These are phyloP conservation scores for Zoanthus solanderi DNA, from an alignment of 92 coral and sea anemone genomes.

Conservation along the genomic window DNA sequence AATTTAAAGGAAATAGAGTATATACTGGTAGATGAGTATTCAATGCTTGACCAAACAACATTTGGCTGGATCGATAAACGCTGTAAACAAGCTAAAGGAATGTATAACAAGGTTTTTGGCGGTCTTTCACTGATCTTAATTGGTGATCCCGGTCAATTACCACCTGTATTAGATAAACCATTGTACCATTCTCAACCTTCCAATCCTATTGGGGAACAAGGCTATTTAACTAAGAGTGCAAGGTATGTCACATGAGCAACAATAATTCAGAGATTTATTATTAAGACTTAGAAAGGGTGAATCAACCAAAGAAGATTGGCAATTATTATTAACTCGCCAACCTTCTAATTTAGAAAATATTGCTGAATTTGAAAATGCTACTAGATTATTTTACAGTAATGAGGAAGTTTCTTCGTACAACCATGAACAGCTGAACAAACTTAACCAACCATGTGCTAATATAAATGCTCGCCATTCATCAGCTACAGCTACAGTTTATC, in stretches of 20 bases:
- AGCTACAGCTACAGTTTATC: neutral
- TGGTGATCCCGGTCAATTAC: conserved; percentile 49
- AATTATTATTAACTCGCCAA: conserved; percentile 57
- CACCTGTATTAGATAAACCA: conserved; percentile 58
- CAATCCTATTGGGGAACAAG: conserved; percentile 69
- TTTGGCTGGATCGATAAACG: conserved; percentile 66
- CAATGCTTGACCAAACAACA: conserved; percentile 75
- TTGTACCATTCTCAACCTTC: conserved; percentile 65
- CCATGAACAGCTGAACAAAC: conserved; percentile 15
- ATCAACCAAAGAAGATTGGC: conserved; percentile 68
- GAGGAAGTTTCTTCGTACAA: conserved; percentile 25
- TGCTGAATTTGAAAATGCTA: conserved; percentile 57
- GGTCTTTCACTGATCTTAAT: conserved; percentile 40
- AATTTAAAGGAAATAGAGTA: conserved; percentile 50
- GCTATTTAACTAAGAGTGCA: conserved; percentile 56
- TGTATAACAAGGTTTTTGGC: conserved; percentile 52
- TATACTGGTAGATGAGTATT: conserved; percentile 74
- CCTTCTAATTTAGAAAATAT: conserved; percentile 54
- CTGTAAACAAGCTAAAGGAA: conserved; percentile 65
- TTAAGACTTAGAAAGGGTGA: conserved; percentile 65
- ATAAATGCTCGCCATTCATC: conserved; percentile 18
- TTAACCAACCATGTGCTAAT: conserved; percentile 11
- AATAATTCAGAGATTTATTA: conserved; percentile 47
- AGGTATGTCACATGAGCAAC: conserved; percentile 52
- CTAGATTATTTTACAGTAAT: conserved; percentile 49